Percentiles rank a stretch among this genome's conserved stretches.
Evolutionary conservation across 2,888 invertebrate species (phyloP).

Genomic region (Deroplatys truncata): DNA sequence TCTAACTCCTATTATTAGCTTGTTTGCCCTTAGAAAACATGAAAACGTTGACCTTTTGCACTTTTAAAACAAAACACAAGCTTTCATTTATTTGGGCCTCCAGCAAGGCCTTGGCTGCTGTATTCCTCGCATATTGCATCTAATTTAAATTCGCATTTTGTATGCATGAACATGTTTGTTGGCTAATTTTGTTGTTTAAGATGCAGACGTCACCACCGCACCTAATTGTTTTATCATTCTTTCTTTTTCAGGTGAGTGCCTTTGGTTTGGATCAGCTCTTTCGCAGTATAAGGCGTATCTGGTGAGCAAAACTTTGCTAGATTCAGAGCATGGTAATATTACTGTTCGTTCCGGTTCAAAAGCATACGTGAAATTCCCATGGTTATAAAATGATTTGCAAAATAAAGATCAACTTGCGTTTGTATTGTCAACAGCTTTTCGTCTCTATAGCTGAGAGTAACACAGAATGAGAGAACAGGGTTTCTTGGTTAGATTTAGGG

Average conservation of each 20-base stretch:
- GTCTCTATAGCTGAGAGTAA: too few species aligned
- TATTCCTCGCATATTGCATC: not conserved
- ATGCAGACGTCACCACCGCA: not conserved
- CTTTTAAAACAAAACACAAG: not conserved
- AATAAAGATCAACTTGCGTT: too few species aligned
- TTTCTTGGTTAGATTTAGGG: too few species aligned
- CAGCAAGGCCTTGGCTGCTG: not conserved
- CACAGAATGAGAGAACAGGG: too few species aligned
- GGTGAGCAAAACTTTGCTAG: not conserved
- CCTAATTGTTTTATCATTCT: not conserved
- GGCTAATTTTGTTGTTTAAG: not conserved
- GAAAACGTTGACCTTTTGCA: not conserved
- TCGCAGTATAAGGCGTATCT: not conserved
- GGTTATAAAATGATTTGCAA: too few species aligned
- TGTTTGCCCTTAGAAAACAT: not conserved
- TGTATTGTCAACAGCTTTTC: too few species aligned
- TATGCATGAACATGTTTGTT: not conserved
- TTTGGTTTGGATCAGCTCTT: not conserved
- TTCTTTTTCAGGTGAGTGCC: not conserved
- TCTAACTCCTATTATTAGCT: not conserved
- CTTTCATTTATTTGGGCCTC: not conserved
- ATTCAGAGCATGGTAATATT: not conserved
- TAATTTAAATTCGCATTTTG: not conserved
- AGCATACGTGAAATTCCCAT: too few species aligned
- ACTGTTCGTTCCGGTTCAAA: too few species aligned